These are phyloP conservation scores for Ctenosaura bakeri DNA, from an alignment of 2,797 vertebrate species.

Conservation along the genomic window DNA sequence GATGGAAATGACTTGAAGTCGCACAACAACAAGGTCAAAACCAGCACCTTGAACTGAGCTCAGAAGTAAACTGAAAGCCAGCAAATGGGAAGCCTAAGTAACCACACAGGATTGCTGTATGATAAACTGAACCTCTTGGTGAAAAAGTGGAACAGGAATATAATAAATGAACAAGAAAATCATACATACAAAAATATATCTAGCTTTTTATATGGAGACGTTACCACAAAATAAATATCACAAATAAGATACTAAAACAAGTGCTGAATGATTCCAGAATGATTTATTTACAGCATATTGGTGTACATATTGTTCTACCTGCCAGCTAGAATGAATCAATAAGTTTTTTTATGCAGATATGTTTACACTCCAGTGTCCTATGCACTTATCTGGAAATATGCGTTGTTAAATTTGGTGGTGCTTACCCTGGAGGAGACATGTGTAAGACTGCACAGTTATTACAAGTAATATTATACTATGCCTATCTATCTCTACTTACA, in stretches of 20 bases:
- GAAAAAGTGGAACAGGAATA: too few species aligned
- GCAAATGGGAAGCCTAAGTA: too few species aligned
- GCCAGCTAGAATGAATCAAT: background rate
- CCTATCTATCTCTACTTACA: background rate
- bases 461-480: background rate
- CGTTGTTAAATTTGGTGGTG: background rate
- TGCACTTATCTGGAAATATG: background rate
- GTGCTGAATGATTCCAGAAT: background rate
- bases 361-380: background rate
- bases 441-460: background rate
- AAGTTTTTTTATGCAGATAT: background rate
- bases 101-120: too few species aligned
- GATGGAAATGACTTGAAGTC: too few species aligned
- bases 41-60: too few species aligned
- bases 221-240: background rate
- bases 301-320: background rate
- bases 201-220: background rate
- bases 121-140: too few species aligned
- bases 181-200: too few species aligned
- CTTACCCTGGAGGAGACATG: background rate
- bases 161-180: too few species aligned
- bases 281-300: background rate
- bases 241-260: background rate
- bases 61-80: too few species aligned
- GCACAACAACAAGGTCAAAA: too few species aligned